Evolutionary conservation across 2,888 invertebrate genomes (phyloP), one percentile per base, ranked within the genome.

Genomic region (Agrotis ipsilon): DNA sequence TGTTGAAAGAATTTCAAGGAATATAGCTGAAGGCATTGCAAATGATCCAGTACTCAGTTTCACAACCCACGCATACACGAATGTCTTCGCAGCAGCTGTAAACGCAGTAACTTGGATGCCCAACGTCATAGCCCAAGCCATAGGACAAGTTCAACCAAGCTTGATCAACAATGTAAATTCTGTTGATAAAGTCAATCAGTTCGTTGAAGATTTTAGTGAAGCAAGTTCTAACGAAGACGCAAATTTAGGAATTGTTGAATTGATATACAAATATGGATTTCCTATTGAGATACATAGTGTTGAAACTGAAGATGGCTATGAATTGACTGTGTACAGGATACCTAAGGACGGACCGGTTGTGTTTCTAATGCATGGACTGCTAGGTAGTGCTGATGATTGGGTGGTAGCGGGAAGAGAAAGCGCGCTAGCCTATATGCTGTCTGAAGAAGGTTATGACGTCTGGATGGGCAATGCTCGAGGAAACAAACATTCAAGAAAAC

Each of bases 391-490:
- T 5, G 94, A 94, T 69, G 94, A 94, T 65, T 95, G 86, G 49
- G 83, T 95, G 0, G 45, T 94, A 0, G 88, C 92, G 0, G 95
- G 95, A 0, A 88, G 89, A 0, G 88, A 90, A 1, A 88, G 80
- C 64, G 92, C 90, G 0, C 78, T 94, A 13, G 94, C 94, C 0
- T 97, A 95, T 75, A 82, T 96, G 1, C 88, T 98, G 1, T 96
- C 97, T 1, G 96, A 97, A 49, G 92, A 95, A 68, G 97, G 97
- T 2, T 98, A 97, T 80, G 98, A 98, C 80, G 97, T 98, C 0
- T 98, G 98, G 98, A 90, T 98, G 90, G 97, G 98, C 0, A 98
- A 98, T 89, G 97, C 97, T 3, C 96, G 98, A 0, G 98, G 98
- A 1, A 98, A 97, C 86, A 96, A 96, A 19, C 97, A 97, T 87